phyloP scores from a whole-genome alignment of 2,797 vertebrate genomes.

The Hylomyscus alleni region DNA sequence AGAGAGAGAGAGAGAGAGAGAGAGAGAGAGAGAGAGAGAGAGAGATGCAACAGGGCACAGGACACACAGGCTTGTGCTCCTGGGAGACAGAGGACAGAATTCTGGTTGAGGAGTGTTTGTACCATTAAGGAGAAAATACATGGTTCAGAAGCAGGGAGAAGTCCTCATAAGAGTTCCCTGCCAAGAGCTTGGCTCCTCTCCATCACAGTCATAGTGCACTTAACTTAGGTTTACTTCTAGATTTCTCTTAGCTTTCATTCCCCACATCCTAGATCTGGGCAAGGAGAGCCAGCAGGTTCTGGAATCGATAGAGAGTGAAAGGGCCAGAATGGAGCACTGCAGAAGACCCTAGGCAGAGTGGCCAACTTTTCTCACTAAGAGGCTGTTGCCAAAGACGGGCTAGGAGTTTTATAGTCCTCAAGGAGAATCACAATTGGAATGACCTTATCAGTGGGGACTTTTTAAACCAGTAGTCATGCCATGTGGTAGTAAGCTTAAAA shows the following conservation, averaged over 20 bases:
- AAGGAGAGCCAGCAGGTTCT: not conserved
- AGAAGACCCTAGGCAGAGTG: not conserved
- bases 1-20: too few species aligned
- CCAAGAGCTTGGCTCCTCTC: not conserved
- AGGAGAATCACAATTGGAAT: not conserved
- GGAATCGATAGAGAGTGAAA: accelerated
- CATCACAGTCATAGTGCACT: too few species aligned
- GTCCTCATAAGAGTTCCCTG: accelerated
- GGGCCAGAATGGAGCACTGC: not conserved
- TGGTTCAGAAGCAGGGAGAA: not conserved
- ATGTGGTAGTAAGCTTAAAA: not conserved
- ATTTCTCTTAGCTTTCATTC: not conserved
- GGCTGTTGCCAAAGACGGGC: not conserved
- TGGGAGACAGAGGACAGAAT: not conserved
- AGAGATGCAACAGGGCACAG: not conserved
- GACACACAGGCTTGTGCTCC: not conserved
- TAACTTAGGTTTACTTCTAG: accelerated
- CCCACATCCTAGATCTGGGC: not conserved
- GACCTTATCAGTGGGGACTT: not conserved
- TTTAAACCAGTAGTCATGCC: not conserved
- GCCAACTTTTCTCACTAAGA: not conserved
- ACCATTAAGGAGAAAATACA: not conserved
- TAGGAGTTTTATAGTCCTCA: not conserved
- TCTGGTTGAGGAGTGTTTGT: not conserved
- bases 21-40: too few species aligned